phyloP scores from a whole-genome alignment of 2,797 vertebrate species.

The Discoglossus pictus region DNA sequence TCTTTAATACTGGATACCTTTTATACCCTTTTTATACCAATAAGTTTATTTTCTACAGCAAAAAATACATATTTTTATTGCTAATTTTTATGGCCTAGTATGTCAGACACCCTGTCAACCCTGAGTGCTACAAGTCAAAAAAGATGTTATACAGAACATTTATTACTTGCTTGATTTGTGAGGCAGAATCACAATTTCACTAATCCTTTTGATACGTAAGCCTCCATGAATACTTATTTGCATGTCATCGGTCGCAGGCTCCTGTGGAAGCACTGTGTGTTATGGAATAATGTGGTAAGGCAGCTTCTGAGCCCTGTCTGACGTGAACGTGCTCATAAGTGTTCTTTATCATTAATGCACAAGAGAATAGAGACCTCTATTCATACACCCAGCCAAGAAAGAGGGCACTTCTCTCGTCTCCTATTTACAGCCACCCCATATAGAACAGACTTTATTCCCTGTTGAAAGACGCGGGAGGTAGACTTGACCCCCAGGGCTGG shows the following conservation, averaged over 20 bases:
- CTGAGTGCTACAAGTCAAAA: too few species aligned
- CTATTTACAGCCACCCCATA: slow-evolving; percentile 47
- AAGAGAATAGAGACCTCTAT: slow-evolving; percentile 50
- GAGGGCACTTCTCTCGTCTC: slow-evolving; percentile 42
- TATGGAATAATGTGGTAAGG: slow-evolving; percentile 48
- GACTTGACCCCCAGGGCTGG: slow-evolving; percentile 45
- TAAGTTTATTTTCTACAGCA: too few species aligned
- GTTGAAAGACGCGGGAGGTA: slow-evolving; percentile 38
- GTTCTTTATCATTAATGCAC: slow-evolving; percentile 49
- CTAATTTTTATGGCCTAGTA: too few species aligned
- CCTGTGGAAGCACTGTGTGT: slow-evolving; percentile 25
- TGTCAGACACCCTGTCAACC: too few species aligned
- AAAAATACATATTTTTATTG: too few species aligned
- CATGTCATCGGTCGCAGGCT: slow-evolving; percentile 39
- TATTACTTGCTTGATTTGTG: slow-evolving; percentile 9
- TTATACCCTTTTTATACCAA: too few species aligned
- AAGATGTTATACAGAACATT: too few species aligned
- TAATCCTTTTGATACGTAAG: slow-evolving; percentile 27
- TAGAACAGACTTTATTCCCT: slow-evolving; percentile 50
- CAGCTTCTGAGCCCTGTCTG: slow-evolving; percentile 34
- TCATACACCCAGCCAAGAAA: slow-evolving; percentile 43
- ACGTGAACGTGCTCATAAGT: slow-evolving; percentile 47
- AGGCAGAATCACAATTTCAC: slow-evolving; percentile 19
- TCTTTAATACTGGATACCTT: too few species aligned
- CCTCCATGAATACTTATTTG: slow-evolving; percentile 29